These are phyloP conservation scores for Solenodon paradoxus DNA, from an alignment of 2,113 vertebrate genomes.

Conservation along the genomic window DNA sequence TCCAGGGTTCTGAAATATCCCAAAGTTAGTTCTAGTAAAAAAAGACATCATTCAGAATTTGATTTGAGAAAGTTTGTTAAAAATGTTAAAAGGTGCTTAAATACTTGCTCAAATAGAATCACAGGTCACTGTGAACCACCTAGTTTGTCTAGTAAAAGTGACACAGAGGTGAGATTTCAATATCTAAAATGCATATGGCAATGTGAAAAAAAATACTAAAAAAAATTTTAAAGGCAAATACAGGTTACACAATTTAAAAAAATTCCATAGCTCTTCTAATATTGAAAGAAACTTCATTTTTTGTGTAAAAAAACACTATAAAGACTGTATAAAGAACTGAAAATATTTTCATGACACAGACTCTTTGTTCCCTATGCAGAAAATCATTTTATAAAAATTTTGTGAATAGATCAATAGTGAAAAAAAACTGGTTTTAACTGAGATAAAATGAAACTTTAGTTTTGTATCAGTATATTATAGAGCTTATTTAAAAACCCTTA, in stretches of 20 bases:
- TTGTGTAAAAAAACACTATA: background rate
- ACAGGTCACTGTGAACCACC: background rate
- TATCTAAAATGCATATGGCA: no score
- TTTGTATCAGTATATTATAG: background rate
- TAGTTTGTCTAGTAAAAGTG: no score
- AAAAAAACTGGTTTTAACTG: background rate
- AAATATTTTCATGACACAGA: background rate
- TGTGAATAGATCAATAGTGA: no score
- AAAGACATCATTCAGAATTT: background rate
- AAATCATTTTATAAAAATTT: background rate
- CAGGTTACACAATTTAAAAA: background rate
- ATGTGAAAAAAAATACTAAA: no score
- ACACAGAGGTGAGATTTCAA: no score
- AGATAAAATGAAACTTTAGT: background rate
- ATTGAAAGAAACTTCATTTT: background rate
- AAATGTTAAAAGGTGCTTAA: no score
- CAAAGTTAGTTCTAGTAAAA: background rate
- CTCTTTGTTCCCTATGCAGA: background rate
- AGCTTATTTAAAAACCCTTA: no score
- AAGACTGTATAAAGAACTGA: background rate
- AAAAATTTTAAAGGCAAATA: background rate
- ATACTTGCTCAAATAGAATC: background rate
- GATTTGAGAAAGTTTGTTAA: no score
- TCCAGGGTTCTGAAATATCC: background rate
- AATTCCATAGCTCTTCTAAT: background rate